A percentile compares a stretch with the other conserved stretches of the same genome.
Conservation (phyloP, 2,888 invertebrate species). For the Lasioglossum morio region DNA sequence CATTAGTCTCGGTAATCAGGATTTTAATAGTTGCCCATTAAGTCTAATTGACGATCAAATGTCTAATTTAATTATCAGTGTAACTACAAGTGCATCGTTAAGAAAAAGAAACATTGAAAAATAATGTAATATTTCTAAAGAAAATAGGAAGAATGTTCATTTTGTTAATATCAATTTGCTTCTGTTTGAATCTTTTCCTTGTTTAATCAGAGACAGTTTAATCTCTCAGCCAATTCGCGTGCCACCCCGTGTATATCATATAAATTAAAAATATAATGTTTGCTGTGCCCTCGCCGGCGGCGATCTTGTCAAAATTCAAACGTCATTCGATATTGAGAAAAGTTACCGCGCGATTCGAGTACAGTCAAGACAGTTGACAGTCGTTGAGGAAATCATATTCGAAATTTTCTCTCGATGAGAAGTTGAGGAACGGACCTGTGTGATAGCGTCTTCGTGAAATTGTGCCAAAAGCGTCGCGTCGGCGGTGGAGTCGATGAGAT, state of each 20-base stretch:
- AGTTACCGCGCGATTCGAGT: too few species aligned
- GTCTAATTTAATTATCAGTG: not conserved
- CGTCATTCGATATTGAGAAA: not conserved
- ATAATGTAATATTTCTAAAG: not conserved
- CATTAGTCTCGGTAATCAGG: not conserved
- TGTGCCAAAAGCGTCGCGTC: constrained; percentile 89
- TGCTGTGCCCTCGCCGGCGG: not conserved
- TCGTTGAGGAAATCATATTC: too few species aligned
- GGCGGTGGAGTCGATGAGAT: constrained; percentile 86
- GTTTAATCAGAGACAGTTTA: not conserved
- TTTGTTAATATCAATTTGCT: not conserved
- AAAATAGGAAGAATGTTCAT: not conserved
- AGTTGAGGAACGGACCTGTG: constrained; percentile 85
- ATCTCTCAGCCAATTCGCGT: not conserved
- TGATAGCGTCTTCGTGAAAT: constrained; percentile 91
- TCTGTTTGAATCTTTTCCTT: not conserved
- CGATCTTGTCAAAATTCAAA: not conserved
- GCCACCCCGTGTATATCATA: not conserved
- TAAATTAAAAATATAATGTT: not conserved
- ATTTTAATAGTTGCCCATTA: not conserved
- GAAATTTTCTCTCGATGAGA: too few species aligned
- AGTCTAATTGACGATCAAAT: not conserved
- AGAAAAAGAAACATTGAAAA: not conserved
- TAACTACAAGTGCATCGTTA: not conserved
- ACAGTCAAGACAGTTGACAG: not conserved